A percentile compares a stretch with the other conserved stretches of the same genome.
phyloP scores from a whole-genome alignment of 2,797 vertebrate species.

The Adelosebastes latens region DNA sequence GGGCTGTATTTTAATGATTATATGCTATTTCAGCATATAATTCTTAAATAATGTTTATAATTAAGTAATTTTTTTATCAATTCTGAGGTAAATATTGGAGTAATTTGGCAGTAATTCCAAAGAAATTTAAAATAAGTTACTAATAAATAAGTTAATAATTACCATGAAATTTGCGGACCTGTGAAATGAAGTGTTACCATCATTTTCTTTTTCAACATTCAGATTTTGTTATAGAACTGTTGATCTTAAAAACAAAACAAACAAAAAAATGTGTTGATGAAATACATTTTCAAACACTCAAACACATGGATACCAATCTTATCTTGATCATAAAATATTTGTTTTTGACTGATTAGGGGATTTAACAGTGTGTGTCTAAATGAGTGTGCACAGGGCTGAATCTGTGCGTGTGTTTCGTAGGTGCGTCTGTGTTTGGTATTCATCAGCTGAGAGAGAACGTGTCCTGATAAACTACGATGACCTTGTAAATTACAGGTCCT shows the following conservation, averaged over 20 bases:
- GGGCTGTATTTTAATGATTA: too few species aligned
- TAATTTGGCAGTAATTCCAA: too few species aligned
- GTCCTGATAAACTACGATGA: not conserved
- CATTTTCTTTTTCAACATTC: too few species aligned
- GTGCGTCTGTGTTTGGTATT: not conserved
- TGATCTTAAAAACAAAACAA: not conserved
- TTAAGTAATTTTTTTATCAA: too few species aligned
- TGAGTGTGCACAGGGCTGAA: not conserved
- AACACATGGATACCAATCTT: not conserved
- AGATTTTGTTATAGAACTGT: not conserved
- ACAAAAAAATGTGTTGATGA: not conserved
- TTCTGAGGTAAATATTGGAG: too few species aligned
- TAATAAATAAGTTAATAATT: too few species aligned
- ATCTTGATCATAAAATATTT: not conserved
- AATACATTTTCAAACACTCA: not conserved
- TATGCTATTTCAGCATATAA: too few species aligned
- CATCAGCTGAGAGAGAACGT: not conserved
- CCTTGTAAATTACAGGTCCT: constrained; percentile 4
- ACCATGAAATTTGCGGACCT: too few species aligned
- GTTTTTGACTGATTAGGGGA: not conserved
- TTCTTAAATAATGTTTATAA: too few species aligned
- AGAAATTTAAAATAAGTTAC: too few species aligned
- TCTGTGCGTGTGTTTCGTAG: not conserved
- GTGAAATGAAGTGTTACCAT: too few species aligned
- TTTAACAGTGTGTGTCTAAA: not conserved